A percentile compares a stretch with the other conserved stretches of the same genome.
Conservation (phyloP, 2,888 invertebrate species). For the Agriotes lineatus region DNA sequence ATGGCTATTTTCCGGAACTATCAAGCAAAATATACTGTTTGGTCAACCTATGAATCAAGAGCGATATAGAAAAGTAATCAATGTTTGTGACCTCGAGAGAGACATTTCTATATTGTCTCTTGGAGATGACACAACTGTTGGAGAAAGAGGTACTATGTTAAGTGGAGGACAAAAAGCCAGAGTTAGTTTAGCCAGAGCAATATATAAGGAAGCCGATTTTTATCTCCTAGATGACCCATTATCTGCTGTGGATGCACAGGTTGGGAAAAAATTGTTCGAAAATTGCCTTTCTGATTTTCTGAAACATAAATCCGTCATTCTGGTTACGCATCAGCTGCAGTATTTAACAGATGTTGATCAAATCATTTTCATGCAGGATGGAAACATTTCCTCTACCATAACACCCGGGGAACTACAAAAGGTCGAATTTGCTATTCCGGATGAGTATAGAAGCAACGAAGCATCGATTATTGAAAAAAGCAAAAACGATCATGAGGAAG, state of each 20-base stretch:
- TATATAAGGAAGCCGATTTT: constrained; percentile 85
- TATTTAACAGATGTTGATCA: constrained; percentile 70
- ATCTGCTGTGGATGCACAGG: constrained; percentile 89
- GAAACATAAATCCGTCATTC: constrained; percentile 74
- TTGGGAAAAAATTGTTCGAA: constrained; percentile 87
- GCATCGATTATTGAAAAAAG: too few species aligned
- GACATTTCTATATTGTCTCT: constrained; percentile 80
- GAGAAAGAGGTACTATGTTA: constrained; percentile 77
- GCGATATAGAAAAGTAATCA: constrained; percentile 74
- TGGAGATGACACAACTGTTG: constrained; percentile 84
- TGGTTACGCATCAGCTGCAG: constrained; percentile 80
- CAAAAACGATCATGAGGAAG: too few species aligned
- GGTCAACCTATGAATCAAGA: constrained; percentile 78
- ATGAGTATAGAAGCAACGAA: constrained; percentile 52
- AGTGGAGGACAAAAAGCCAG: constrained; percentile 87
- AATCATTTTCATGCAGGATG: constrained; percentile 70
- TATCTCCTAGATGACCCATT: constrained; percentile 90
- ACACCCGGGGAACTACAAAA: constrained; percentile 77
- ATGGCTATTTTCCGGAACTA: constrained; percentile 83
- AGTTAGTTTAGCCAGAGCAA: constrained; percentile 84
- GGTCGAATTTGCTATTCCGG: constrained; percentile 75
- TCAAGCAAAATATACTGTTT: constrained; percentile 91
- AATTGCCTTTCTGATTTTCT: constrained; percentile 76
- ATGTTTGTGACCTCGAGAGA: constrained; percentile 75
- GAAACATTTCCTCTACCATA: constrained; percentile 70